Evolutionary conservation across 2,797 vertebrate genomes (phyloP).

Genomic region (Austrolebias charrua): DNA sequence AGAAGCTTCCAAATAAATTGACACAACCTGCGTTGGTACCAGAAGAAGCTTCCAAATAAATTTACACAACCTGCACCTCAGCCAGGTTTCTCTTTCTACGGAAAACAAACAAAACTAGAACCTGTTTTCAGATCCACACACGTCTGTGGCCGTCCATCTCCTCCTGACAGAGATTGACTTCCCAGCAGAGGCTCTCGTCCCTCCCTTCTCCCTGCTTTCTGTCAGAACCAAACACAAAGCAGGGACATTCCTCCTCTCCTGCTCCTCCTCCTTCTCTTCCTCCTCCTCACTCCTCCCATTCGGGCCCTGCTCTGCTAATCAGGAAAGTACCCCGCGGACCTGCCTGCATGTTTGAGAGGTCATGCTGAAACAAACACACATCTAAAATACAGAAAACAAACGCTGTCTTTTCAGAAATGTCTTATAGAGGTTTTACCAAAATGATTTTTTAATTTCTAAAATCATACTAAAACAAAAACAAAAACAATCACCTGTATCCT

Average conservation of each 20-base stretch:
- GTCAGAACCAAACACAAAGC: conserved; percentile 45
- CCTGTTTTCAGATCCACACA: neutral
- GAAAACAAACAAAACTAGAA: neutral
- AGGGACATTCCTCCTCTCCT: conserved; percentile 55
- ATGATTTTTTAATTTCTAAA: too few species aligned
- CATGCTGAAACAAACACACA: neutral
- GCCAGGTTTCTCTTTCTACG: neutral
- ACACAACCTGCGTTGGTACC: too few species aligned
- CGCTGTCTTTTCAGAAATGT: too few species aligned
- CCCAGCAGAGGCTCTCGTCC: conserved; percentile 41
- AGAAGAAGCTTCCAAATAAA: neutral
- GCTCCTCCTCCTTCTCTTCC: conserved; percentile 41
- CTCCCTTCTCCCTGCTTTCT: conserved; percentile 9
- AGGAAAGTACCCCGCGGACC: conserved; percentile 52
- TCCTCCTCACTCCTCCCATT: conserved; percentile 39
- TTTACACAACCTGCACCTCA: neutral
- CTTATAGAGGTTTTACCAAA: too few species aligned
- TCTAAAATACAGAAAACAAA: too few species aligned
- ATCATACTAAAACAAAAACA: too few species aligned
- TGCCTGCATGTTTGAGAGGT: conserved; percentile 2
- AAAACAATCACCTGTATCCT: too few species aligned
- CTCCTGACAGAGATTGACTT: conserved; percentile 35
- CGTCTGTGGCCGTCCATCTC: conserved; percentile 45
- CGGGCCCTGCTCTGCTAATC: conserved; percentile 27
- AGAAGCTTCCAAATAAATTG: neutral